Evolutionary conservation across 1,140 invertebrate genomes (phyloP), one percentile per base, ranked within the genome.

Genomic region (Mylabris phalerata): DNA sequence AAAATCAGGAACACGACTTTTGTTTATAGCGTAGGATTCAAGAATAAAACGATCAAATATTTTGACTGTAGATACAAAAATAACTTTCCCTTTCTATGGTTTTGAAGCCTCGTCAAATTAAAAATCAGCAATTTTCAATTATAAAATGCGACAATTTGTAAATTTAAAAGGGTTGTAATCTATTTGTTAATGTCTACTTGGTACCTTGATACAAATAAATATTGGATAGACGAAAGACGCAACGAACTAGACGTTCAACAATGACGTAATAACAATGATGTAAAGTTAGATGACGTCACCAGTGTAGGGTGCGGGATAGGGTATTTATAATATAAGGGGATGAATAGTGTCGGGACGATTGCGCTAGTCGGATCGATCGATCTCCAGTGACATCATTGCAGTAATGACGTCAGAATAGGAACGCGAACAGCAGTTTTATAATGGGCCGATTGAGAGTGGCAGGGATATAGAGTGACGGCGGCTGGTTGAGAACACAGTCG

Each of bases 381-480:
- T 58, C 10, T 32, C 10, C 40, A 38, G 48, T 57, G 55, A 64
- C 65, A 60, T 65, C 60, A 67, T 48, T 60, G 56, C 58, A 2
- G 48, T 61, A 49, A 64, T 68, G 68, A 69, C 68, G 67, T 69
- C 62, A 67, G 52, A 19, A 19, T 47, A 49, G 54, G 44, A 65
- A 55, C 56, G 61, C 65, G 66, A 69, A 67, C 67, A 59, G 59
- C 65, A 64, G 65, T 68, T 64, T 68, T 71, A 69, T 71, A 71
- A 69, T 69, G 64, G 57, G 63, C 64, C 50, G 61, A 65, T 71
- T 69, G 67, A 65, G 67, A 64, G 66, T 67, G 59, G 67, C 67
- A 70, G 69, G 69, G 66, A 67, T 69, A 65, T 67, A 71, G 64
- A 63, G 62, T 65, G 62, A 64, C 64, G 67, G 59, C 63, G 60